These are phyloP conservation scores for Halcyon chelicuti DNA, from an alignment of 2,797 vertebrate species.

Conservation along the genomic window DNA sequence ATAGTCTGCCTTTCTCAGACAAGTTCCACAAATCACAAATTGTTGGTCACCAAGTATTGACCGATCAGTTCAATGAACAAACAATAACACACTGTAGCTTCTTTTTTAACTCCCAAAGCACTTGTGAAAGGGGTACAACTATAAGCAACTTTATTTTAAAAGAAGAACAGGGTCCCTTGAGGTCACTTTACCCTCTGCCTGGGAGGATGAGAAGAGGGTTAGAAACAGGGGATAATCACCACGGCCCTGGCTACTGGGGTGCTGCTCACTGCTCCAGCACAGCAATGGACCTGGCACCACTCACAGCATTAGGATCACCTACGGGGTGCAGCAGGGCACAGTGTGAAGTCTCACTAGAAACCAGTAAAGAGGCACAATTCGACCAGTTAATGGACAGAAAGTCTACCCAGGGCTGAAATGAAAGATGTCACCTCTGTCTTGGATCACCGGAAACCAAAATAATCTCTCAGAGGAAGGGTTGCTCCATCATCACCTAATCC, in stretches of 20 bases:
- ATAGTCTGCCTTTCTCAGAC: not conserved
- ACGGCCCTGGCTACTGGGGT: not conserved
- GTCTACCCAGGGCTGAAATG: not conserved
- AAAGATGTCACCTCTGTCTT: not conserved
- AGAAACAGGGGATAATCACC: not conserved
- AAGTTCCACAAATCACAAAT: not conserved
- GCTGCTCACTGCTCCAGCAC: not conserved
- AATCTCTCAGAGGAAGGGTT: not conserved
- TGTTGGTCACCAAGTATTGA: not conserved
- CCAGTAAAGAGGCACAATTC: not conserved
- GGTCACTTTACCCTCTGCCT: not conserved
- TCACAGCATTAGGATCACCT: not conserved
- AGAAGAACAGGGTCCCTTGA: accelerated
- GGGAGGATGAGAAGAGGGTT: not conserved
- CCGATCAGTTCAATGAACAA: not conserved
- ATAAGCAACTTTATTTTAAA: not conserved
- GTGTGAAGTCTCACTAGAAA: accelerated
- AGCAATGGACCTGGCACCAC: not conserved
- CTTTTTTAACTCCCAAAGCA: not conserved
- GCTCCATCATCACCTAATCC: not conserved
- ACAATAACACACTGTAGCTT: not conserved
- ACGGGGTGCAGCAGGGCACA: not conserved
- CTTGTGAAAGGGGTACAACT: not conserved
- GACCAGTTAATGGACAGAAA: not conserved
- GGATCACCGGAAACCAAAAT: not conserved